Conservation (phyloP, 2,888 invertebrate genomes). For the Caenorhabditis sp. region DNA sequence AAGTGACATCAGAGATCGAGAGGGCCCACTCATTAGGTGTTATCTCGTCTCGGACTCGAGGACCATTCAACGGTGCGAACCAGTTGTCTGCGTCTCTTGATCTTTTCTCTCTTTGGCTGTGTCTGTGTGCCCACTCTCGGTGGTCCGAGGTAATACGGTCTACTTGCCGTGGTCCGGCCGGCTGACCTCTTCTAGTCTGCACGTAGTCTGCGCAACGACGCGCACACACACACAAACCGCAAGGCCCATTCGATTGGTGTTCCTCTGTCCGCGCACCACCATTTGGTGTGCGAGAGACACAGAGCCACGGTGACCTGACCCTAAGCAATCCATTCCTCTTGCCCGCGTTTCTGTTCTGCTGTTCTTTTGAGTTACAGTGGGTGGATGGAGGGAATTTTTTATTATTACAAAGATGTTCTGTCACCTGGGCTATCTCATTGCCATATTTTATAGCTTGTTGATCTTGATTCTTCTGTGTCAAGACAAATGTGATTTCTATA, state of each 20-base stretch:
- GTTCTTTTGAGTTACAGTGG: conserved; percentile 4
- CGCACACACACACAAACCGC: conserved; percentile 14
- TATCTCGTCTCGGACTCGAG: conserved; percentile 46
- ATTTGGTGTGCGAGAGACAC: conserved; percentile 10
- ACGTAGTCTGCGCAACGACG: conserved; percentile 29
- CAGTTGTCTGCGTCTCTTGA: conserved; percentile 28
- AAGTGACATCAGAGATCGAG: conserved; percentile 20
- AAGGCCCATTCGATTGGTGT: conserved; percentile 14
- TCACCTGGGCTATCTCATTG: background rate
- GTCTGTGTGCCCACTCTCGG: conserved; percentile 34
- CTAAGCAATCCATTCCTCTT: background rate
- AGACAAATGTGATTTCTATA: too few species aligned
- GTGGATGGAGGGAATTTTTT: too few species aligned
- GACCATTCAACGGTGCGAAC: conserved; percentile 38
- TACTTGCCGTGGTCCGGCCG: conserved; percentile 1
- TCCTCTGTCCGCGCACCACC: conserved; percentile 38
- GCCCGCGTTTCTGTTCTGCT: background rate
- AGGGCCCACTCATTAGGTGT: conserved; percentile 42
- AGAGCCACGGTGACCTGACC: conserved; percentile 42
- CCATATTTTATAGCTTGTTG: background rate
- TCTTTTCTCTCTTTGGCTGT: conserved; percentile 12
- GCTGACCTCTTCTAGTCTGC: conserved; percentile 52
- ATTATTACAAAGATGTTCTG: too few species aligned
- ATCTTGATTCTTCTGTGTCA: too few species aligned
- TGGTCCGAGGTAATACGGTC: conserved; percentile 58